Percentiles rank a stretch among this genome's conserved stretches.
Conservation (phyloP, 92 coral and sea anemone genomes). For the Virgularia gustaviana region DNA sequence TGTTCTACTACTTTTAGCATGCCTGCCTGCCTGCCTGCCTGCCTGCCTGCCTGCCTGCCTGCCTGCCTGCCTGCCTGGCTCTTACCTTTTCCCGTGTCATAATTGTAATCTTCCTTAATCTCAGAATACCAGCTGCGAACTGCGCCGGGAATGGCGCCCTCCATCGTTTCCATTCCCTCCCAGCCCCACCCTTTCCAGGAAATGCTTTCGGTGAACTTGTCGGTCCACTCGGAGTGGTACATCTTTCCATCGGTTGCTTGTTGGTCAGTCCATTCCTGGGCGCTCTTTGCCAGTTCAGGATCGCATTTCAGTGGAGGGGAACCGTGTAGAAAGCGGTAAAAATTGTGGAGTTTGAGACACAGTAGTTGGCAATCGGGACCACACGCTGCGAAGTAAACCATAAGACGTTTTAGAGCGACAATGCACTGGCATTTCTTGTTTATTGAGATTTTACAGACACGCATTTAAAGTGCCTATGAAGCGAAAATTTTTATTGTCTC, state of each 20-base stretch:
- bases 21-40: no score
- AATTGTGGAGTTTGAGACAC: constrained; percentile 71
- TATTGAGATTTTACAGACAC: no score
- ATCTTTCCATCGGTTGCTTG: constrained; percentile 47
- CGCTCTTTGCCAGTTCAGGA: constrained; percentile 72
- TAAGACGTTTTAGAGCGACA: no score
- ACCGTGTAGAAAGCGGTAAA: constrained; percentile 60
- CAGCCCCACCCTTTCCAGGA: constrained; percentile 83
- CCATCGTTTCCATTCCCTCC: constrained; percentile 57
- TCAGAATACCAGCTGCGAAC: constrained; percentile 75
- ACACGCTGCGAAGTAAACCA: background rate
- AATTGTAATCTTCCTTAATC: constrained; percentile 64
- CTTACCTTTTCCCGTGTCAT: constrained; percentile 47
- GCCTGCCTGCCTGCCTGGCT: constrained; percentile 15
- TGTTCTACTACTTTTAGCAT: no score
- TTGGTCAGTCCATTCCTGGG: constrained; percentile 67
- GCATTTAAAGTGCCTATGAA: no score
- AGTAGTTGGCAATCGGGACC: constrained; percentile 65
- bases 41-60: no score
- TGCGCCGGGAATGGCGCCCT: constrained; percentile 70
- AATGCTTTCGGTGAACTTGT: constrained; percentile 65
- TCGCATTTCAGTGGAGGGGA: constrained; percentile 73
- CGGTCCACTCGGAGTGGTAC: constrained; percentile 70
- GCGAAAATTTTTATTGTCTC: no score
- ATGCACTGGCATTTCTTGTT: no score